Evolutionary conservation across 2,113 vertebrate genomes (phyloP), one percentile per base, ranked within the genome.

Genomic region (Motacilla alba): DNA sequence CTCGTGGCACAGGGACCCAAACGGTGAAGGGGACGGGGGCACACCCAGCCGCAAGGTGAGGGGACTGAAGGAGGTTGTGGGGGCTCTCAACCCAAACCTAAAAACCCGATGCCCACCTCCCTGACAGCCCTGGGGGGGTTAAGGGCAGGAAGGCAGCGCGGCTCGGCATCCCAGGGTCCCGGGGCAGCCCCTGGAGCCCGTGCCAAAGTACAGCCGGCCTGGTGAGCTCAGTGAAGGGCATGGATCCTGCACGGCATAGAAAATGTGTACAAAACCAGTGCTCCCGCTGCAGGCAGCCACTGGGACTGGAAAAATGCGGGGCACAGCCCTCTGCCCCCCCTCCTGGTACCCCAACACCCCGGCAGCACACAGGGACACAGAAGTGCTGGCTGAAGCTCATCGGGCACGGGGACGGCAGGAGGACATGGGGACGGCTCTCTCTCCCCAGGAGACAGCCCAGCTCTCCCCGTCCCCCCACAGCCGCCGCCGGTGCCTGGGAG

Each of bases 401-500:
- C 72, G 60, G 5, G 1, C 13, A 3, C 9, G 28, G 79, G 77
- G 83, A 35, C 91, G 70, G 66, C 78, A 24, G 35, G 35, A 35
- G 35, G 35, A 35, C 35, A 35, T 35, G 35, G 35, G 35, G 35
- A 35, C 35, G 35, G 35, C 35, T 35, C 35, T 35, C 35, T 35
- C 35, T 35, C 26, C 49, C 50, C 78, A 11, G 73, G 30, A 72
- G 26, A 7, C 60, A 35, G 17, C 35, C 17, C 74, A 52, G 73
- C 68, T 47, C 37, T 31, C 14, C 21, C 53, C 0, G 16, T 37
- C 2, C 43, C 73, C 30, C 52, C 5, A 0, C 11, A 37, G 63
- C 41, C 2, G 0, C 46, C 0, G 0, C 44, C 3, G 4, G 35
- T 31, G n/a, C 93, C 67, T 1, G 17, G 87, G 47, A 83, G 83